These are phyloP conservation scores for Haliaeetus leucogaster DNA, from an alignment of 2,113 vertebrate genomes.

Conservation along the genomic window DNA sequence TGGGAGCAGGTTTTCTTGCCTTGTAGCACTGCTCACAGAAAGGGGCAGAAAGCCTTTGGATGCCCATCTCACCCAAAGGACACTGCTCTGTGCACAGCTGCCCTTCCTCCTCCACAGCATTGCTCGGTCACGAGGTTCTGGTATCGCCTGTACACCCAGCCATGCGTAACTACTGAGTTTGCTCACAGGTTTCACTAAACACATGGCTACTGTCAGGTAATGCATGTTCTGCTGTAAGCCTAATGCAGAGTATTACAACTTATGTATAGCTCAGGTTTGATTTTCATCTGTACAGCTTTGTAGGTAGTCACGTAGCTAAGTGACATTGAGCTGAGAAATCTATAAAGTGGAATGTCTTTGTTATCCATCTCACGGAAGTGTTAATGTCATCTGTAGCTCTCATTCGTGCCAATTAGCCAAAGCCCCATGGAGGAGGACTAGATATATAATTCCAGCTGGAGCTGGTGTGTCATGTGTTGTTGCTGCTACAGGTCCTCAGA, in stretches of 20 bases:
- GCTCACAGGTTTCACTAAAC: background rate
- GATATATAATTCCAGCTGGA: background rate
- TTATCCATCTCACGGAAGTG: background rate
- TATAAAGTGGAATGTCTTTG: background rate
- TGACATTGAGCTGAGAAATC: background rate
- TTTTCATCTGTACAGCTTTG: background rate
- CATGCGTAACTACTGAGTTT: rapidly evolving
- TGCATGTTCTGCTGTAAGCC: background rate
- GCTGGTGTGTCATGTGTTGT: background rate
- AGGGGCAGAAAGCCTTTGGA: background rate
- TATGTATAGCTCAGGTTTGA: background rate
- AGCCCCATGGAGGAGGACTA: background rate
- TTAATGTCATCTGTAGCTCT: background rate
- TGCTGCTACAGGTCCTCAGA: background rate
- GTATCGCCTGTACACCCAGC: background rate
- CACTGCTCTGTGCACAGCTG: background rate
- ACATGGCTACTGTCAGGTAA: background rate
- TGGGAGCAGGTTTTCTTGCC: background rate
- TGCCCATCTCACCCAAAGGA: background rate
- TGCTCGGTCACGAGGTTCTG: rapidly evolving
- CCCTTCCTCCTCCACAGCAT: background rate
- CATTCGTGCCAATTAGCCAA: background rate
- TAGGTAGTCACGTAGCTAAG: background rate
- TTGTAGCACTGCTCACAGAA: background rate
- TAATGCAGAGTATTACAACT: background rate